phyloP scores from a whole-genome alignment of 2,888 invertebrate species.

The Blastobasis lacticolella region DNA sequence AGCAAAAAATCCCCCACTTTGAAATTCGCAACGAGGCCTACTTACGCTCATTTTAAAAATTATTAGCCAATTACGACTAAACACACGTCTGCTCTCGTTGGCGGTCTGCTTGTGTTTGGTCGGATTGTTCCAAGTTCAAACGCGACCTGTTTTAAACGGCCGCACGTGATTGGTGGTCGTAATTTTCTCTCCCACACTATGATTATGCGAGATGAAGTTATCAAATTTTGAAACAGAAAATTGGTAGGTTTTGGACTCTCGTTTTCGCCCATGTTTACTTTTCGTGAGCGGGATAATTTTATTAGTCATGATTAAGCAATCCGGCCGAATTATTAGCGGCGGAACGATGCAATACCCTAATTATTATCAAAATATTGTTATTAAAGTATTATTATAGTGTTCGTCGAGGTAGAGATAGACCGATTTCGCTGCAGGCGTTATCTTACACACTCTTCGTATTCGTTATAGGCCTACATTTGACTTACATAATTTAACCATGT shows the following conservation, averaged over 20 bases:
- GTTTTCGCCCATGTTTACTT: slow-evolving; percentile 52
- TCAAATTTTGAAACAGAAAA: slow-evolving; percentile 55
- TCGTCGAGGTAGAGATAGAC: slow-evolving; percentile 1
- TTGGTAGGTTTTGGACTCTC: slow-evolving; percentile 44
- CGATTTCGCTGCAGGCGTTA: slow-evolving; percentile 9
- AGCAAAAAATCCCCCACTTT: slow-evolving; percentile 22
- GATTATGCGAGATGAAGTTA: slow-evolving; percentile 64
- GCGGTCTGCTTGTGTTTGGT: slow-evolving; percentile 36
- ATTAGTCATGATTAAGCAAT: slow-evolving; percentile 46
- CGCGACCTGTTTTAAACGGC: slow-evolving; percentile 27
- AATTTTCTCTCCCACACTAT: slow-evolving; percentile 40
- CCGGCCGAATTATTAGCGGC: slow-evolving; percentile 12
- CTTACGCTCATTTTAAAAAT: slow-evolving; percentile 35
- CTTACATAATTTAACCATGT: too few species aligned
- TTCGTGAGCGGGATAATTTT: slow-evolving; percentile 45
- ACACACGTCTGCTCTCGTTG: slow-evolving; percentile 42
- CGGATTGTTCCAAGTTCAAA: slow-evolving; percentile 47
- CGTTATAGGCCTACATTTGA: too few species aligned
- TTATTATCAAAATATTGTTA: slow-evolving; percentile 14
- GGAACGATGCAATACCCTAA: background rate
- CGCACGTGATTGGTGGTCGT: slow-evolving; percentile 48
- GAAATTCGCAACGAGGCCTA: slow-evolving; percentile 21
- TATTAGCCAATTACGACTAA: slow-evolving; percentile 46
- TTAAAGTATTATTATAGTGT: slow-evolving; percentile 15
- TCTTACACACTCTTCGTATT: slow-evolving; percentile 2